Evolutionary conservation across 2,888 invertebrate genomes (phyloP), one percentile per base, ranked within the genome.

Genomic region (Zelleria hepariella): DNA sequence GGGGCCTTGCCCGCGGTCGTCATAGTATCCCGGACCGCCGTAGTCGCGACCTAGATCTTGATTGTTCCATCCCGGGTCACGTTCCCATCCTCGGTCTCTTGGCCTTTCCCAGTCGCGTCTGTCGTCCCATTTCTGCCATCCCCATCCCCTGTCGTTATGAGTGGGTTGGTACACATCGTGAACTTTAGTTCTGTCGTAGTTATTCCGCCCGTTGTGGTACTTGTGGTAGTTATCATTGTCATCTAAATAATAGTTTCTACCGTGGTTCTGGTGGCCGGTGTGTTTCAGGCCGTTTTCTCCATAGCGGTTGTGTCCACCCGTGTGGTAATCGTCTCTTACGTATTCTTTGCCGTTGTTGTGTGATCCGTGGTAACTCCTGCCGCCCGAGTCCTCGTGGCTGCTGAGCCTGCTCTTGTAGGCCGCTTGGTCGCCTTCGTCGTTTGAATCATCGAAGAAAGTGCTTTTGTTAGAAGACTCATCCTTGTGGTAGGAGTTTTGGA

Each of bases 401-500:
- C 86, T 87, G 7, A 80, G 61, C 63, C 73, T 79, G 61, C 80
- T 87, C 25, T 86, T 88, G 63, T 83, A 86, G 1, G 79, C 80
- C 3, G 88, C 80, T 71, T 78, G 79, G 62, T 89, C 89, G 1
- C 80, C 84, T 74, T 89, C 89, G 60, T 89, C 89, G 60, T 80
- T 86, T 1, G 78, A 90, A 68, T 93, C 93, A 67, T 93, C 93
- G 68, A 92, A 93, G 75, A 89, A 93, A 26, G 92, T 93, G 59
- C 92, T 91, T 67, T 92, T 93, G 68, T 91, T 92, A 0, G 92
- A 93, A 10, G 91, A 91, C 70, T 93, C 93, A 65, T 93, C 93
- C 73, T 93, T 93, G 67, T 92, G 92, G 67, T 93, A 93, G 15
- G 91, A 91, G 68, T 93, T 93, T 66, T 91, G 91, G 71, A 92